A percentile compares a stretch with the other conserved stretches of the same genome.
Evolutionary conservation across 2,797 vertebrate genomes (phyloP).

Genomic region (Passerculus sandwichensis): DNA sequence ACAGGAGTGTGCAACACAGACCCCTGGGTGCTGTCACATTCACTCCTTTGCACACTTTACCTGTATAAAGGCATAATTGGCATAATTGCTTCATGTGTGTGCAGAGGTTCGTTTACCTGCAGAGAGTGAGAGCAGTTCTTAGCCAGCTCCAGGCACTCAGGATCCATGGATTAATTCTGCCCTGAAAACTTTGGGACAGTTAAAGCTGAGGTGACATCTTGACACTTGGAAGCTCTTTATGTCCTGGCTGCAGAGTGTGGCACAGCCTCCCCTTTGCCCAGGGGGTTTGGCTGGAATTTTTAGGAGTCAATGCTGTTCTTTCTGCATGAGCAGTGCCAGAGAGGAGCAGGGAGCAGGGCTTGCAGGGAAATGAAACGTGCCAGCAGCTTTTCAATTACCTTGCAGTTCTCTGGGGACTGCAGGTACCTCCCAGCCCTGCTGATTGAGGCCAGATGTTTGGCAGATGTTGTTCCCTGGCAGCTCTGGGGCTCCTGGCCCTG

Average conservation of each 20-base stretch:
- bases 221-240: no score
- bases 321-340: not conserved
- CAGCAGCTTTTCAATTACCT: not conserved
- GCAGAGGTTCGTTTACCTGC: fast-evolving
- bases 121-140: not conserved
- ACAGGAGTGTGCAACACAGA: not conserved
- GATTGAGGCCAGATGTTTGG: conserved; percentile 19
- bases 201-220: not conserved
- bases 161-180: not conserved
- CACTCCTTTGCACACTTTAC: not conserved
- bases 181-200: not conserved
- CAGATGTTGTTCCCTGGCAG: not conserved
- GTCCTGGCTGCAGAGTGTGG: not conserved
- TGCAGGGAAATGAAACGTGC: not conserved
- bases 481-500: not conserved
- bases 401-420: not conserved
- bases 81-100: fast-evolving
- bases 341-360: not conserved
- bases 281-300: not conserved
- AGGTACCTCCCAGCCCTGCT: conserved; percentile 10
- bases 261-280: not conserved
- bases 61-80: not conserved
- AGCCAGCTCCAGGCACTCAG: not conserved
- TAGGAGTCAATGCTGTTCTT: not conserved
- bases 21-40: not conserved